Evolutionary conservation across 1,140 invertebrate species (phyloP), one percentile per base, ranked within the genome.

Genomic region (Lineus longissimus): DNA sequence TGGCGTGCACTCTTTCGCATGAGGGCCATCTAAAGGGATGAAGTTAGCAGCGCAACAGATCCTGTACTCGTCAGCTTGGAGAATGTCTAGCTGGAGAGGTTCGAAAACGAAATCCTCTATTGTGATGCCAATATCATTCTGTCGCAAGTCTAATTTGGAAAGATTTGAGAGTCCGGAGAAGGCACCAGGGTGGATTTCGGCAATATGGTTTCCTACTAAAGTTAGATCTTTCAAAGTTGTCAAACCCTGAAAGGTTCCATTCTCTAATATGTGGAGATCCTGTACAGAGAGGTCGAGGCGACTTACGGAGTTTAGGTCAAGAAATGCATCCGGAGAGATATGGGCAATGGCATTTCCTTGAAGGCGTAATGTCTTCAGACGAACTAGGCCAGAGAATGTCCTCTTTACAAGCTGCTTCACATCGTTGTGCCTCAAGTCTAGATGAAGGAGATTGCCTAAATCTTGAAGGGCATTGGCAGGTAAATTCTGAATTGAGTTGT

Each of bases 1-100:
- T 2, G 72, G 55, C 11, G 55, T 17, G 56, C 72, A 74, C 0
- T 63, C 63, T 36, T 69, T 54, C 9, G 61, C 25, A 0, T 29
- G 23, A 4, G 59, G 58, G 11, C 30, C 6, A n/a, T n/a, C n/a
- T n/a, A n/a, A n/a, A n/a, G n/a, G n/a, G 2, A 57, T 36, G 13
- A 61, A 61, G 56, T 62, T 59, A 2, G 66, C 13, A 45, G 19
- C 19, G 19, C 73, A 74, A 36, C 73, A 74, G 22, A 74, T 45
- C 29, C 56, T 61, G 19, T 64, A 73, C 0, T 29, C 54, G 47
- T 68, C 68, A n/a, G 66, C 60, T 17, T 56, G 59, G 6, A 69
- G 25, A 15, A 25, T 7, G 15, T 36, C 17, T 19, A 67, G 55
- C 1, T 43, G 36, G 15, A 25, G 13, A 1, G 67, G 13, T 1